Evolutionary conservation across 2,113 vertebrate species (phyloP).

Genomic region (Carollia perspicillata): DNA sequence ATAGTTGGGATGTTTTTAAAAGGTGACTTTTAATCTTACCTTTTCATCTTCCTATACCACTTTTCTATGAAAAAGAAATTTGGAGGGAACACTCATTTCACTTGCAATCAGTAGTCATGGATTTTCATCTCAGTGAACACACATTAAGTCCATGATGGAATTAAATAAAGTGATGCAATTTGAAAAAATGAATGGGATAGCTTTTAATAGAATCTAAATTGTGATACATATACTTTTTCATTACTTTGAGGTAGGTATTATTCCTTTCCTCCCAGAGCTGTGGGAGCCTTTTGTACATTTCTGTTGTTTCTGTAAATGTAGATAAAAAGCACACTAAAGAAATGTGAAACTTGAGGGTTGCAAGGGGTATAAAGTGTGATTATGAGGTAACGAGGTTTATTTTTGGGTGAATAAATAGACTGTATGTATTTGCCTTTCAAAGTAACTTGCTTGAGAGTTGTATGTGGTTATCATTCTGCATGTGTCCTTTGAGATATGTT

Average conservation of each 20-base stretch:
- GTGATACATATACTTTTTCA: background rate
- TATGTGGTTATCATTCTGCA: background rate
- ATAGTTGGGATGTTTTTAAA: background rate
- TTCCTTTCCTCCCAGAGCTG: background rate
- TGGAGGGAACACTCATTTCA: background rate
- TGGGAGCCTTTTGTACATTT: background rate
- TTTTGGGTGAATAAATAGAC: conserved; percentile 22
- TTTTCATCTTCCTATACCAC: background rate
- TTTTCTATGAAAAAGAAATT: conserved; percentile 28
- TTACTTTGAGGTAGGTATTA: background rate
- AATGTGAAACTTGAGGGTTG: background rate
- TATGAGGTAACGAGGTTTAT: background rate
- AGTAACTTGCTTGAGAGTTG: conserved; percentile 20
- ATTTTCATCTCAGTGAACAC: conserved; percentile 24
- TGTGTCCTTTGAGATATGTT: background rate
- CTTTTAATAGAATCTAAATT: background rate
- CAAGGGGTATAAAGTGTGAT: background rate
- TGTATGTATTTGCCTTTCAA: background rate
- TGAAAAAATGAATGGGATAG: background rate
- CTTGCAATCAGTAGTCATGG: background rate
- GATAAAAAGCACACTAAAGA: background rate
- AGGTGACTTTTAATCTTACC: conserved; percentile 3
- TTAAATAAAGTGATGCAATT: conserved; percentile 19
- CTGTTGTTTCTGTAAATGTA: background rate
- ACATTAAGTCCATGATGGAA: background rate